Evolutionary conservation across 2,797 vertebrate species (phyloP), one percentile per base, ranked within the genome.

Genomic region (Eremophila alpestris): DNA sequence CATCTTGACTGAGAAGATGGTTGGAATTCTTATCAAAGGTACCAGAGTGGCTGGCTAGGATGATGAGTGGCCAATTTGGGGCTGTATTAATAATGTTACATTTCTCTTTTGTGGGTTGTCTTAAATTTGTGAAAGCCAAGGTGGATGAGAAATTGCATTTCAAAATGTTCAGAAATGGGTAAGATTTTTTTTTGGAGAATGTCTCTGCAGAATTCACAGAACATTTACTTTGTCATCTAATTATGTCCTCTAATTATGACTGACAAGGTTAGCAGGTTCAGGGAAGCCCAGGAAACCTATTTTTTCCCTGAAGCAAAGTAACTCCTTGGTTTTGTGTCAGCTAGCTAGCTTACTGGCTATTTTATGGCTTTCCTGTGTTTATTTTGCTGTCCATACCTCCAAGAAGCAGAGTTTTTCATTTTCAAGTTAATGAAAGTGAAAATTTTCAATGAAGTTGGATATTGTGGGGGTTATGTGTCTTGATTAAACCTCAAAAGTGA

Each of bases 201-300:
- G 40, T 26, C 18, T 88, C 62, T 77, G 18, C n/a, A 73, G 87
- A 86, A 74, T 60, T 87, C 27, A 24, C 16, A 27, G 60, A 60
- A 63, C 13, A 9, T 78, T 87, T 74, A 43, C 6, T 4, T 34
- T 73, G 87, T 20, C 43, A 52, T 65, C 19, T 80, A 63, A 43
- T 85, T 94, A 65, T 73, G 87, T 20, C 43, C 48, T 65, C 19
- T 80, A 63, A 43, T 85, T 94, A 65, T 86, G 85, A 62, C 49
- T 89, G 62, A 51, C 73, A 52, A 75, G 65, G 87, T 78, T 81
- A 94, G 38, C 65, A 91, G 51, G 79, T 86, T 94, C 83, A 81
- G 85, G 77, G 63, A 94, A 91, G 54, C 69, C 73, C 73, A 52
- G 48, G 63, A 83, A 80, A 88, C 7, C 22, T 21, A 11, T 7